Percentiles rank a stretch among this genome's conserved stretches.
Evolutionary conservation across 2,797 vertebrate species (phyloP).

Genomic region (Prionace glauca): DNA sequence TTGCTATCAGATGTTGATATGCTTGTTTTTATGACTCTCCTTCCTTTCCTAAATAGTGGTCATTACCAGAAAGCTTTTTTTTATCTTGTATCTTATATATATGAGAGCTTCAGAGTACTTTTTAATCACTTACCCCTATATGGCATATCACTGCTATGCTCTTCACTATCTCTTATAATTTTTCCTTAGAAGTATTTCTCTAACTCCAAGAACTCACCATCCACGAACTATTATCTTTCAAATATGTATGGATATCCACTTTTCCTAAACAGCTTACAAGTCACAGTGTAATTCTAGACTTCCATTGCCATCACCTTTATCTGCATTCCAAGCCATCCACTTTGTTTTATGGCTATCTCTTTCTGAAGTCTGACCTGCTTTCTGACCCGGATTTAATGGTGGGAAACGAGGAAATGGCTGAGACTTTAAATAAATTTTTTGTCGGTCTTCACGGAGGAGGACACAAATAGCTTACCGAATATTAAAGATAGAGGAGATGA

Average conservation of each 20-base stretch:
- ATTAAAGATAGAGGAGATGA: too few species aligned
- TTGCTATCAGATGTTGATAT: background rate
- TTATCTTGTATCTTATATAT: background rate
- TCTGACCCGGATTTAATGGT: too few species aligned
- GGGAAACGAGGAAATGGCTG: too few species aligned
- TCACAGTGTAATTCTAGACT: background rate
- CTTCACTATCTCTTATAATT: background rate
- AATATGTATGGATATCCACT: background rate
- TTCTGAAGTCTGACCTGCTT: background rate
- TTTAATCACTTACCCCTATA: background rate
- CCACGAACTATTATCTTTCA: background rate
- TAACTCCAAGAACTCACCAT: background rate
- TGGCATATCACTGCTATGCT: background rate
- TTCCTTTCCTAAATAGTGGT: background rate
- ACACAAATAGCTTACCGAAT: too few species aligned
- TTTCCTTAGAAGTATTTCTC: background rate
- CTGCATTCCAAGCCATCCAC: background rate
- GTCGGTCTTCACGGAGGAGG: too few species aligned
- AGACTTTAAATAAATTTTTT: too few species aligned
- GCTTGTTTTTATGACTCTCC: background rate
- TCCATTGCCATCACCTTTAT: background rate
- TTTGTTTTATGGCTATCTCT: background rate
- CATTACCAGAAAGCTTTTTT: background rate
- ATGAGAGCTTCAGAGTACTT: background rate
- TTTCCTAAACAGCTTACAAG: background rate